phyloP scores from a whole-genome alignment of 2,113 vertebrate species.

The Megaleporinus macrocephalus region DNA sequence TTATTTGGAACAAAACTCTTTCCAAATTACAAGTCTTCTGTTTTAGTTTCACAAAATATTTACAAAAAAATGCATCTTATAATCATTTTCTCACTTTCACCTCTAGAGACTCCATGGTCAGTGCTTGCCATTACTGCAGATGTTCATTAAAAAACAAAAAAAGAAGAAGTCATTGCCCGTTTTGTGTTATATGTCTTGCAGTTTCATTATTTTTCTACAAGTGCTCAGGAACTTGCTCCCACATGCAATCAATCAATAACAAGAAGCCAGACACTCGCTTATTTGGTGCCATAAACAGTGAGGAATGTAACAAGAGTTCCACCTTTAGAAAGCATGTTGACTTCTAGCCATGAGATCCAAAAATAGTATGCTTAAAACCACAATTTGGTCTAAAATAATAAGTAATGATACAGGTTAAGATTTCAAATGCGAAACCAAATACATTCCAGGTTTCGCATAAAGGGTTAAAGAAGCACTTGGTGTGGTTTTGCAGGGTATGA shows the following conservation, averaged over 20 bases:
- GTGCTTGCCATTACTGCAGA: slow-evolving; percentile 41
- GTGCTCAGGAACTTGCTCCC: slow-evolving; percentile 74
- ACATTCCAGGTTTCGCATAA: slow-evolving; percentile 45
- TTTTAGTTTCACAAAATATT: slow-evolving; percentile 85
- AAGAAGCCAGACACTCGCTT: slow-evolving; percentile 78
- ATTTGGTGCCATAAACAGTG: slow-evolving; percentile 78
- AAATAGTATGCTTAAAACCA: slow-evolving; percentile 1
- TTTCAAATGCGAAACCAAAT: slow-evolving; percentile 43
- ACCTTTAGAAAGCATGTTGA: slow-evolving; percentile 14
- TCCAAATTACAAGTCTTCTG: slow-evolving; percentile 75
- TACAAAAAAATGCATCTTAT: slow-evolving; percentile 75
- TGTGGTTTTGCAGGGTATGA: slow-evolving; percentile 37
- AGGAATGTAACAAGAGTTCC: slow-evolving; percentile 37
- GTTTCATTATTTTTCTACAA: slow-evolving; percentile 68
- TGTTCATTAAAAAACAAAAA: slow-evolving; percentile 13
- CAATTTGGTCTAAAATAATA: slow-evolving; percentile 29
- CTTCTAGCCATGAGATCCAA: slow-evolving; percentile 23
- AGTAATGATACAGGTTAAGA: slow-evolving; percentile 3
- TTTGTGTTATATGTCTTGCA: slow-evolving; percentile 54
- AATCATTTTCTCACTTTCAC: slow-evolving; percentile 24
- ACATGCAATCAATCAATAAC: slow-evolving; percentile 80
- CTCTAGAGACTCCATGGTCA: slow-evolving; percentile 49
- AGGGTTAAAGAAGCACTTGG: slow-evolving; percentile 20
- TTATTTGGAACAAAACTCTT: slow-evolving; percentile 79
- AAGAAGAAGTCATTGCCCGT: slow-evolving; percentile 54